Base-by-base conservation (phyloP, 2,113 vertebrate genomes). In the Rousettus leschenaultii region DNA sequence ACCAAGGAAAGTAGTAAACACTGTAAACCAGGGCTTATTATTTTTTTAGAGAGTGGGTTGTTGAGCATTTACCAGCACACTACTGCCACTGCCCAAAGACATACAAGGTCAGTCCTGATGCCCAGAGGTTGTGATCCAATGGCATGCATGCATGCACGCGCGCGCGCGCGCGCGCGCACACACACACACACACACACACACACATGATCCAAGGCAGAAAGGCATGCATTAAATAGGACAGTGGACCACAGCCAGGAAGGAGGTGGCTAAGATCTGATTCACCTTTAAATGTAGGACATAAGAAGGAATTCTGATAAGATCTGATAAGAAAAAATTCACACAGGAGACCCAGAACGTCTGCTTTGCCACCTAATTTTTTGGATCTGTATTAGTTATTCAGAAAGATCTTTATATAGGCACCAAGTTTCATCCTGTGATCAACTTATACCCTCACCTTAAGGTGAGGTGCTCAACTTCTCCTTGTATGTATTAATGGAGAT, bases 301-400 rank as follows among this genome's bases (percentile, higher is more conserved):
- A 80, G 59, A 75, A 33, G 38, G 3, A 26, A 43, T 63, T 45
- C 79, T 51, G 74, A 21, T 51, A 75, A 75, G 28, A 75, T 48
- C 30, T 28, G 38, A 30, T 61, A 43, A 53, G 57, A 35, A 86
- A 90, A 92, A 35, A 77, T 48, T 75, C 59, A 77, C 19, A 22
- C 7, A 45, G 55, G 53, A 40, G 61, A 85, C 1, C 14, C 45
- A 57, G 59, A 88, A 73, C 26, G 8, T 28, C 63, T 79, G 68
- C 19, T 92, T 92, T 96, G n/a, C 38, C 71, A 68, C 24, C 55
- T 43, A 18, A 57, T 77, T 66, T 75, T 83, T 53, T 21, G 45
- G 38, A 85, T 68, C 11, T 6, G 24, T 24, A 75, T 68, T 61
- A 61, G 48, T 92, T 95, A 78, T 65, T 63, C 74, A 89, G 66